Evolutionary conservation across 2,888 invertebrate genomes (phyloP).

Genomic region (Antitype chi): DNA sequence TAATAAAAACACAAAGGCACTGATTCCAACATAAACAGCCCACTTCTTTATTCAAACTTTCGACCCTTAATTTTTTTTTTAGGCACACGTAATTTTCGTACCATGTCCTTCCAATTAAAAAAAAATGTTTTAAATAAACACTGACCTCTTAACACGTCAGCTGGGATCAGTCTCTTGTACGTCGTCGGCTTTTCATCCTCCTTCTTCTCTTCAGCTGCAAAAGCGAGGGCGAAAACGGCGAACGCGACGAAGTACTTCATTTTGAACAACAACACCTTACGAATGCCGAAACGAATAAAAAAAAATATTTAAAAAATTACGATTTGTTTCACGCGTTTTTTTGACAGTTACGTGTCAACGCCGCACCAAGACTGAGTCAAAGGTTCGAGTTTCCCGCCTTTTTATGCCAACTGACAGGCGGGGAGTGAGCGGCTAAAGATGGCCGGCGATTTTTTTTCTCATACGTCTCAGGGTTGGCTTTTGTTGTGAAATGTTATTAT

Average conservation of each 20-base stretch:
- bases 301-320: constrained; percentile 69
- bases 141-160: constrained; percentile 97
- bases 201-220: constrained; percentile 90
- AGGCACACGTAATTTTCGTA: neutral
- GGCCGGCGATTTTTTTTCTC: constrained; percentile 68
- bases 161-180: constrained; percentile 96
- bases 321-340: constrained; percentile 76
- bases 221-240: constrained; percentile 88
- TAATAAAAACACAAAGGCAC: neutral
- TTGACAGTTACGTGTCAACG: constrained; percentile 77
- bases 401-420: constrained; percentile 80
- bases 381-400: constrained; percentile 78
- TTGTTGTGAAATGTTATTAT: constrained; percentile 78
- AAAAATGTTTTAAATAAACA: constrained; percentile 62
- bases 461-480: constrained; percentile 77
- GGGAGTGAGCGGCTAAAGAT: constrained; percentile 83
- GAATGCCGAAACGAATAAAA: constrained; percentile 74
- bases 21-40: constrained; percentile 11
- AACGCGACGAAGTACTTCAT: constrained; percentile 91
- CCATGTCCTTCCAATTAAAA: constrained; percentile 4
- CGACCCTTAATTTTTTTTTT: neutral
- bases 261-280: constrained; percentile 76
- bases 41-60: neutral
- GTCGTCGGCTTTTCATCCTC: constrained; percentile 92
- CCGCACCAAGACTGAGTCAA: constrained; percentile 85